These are phyloP conservation scores for Eospalax fontanierii DNA, from an alignment of 2,797 vertebrate genomes.

Conservation along the genomic window DNA sequence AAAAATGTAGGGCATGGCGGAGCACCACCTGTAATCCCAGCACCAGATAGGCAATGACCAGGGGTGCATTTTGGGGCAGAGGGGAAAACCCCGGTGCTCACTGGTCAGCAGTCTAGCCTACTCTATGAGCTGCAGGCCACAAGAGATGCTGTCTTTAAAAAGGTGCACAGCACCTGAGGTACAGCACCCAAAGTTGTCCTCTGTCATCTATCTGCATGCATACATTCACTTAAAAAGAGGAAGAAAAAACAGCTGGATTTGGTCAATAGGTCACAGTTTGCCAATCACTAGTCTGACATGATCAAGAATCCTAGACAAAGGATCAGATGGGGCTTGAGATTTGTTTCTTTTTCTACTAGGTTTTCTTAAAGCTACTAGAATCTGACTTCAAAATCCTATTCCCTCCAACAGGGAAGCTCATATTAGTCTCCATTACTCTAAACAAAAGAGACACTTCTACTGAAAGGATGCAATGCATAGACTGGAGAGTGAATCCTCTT, in stretches of 20 bases:
- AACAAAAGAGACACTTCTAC: conserved; percentile 16
- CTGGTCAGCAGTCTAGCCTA: not conserved
- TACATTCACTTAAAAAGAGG: not conserved
- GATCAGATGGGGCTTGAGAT: not conserved
- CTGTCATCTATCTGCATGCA: not conserved
- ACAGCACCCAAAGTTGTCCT: not conserved
- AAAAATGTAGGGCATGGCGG: not conserved
- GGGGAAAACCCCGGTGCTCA: not conserved
- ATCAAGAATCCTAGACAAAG: conserved; percentile 25
- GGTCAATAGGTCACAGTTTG: not conserved
- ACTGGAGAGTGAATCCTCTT: not conserved
- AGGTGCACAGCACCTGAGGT: not conserved
- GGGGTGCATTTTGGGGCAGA: too few species aligned
- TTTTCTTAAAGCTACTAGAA: conserved; percentile 57
- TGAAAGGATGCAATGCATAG: not conserved
- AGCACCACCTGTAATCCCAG: not conserved
- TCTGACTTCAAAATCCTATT: conserved; percentile 30
- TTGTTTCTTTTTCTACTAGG: conserved; percentile 13
- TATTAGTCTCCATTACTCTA: conserved; percentile 25
- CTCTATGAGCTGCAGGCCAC: not conserved
- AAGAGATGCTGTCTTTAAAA: not conserved
- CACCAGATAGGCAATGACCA: too few species aligned
- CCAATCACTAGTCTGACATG: not conserved
- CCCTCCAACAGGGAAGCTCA: conserved; percentile 35
- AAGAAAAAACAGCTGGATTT: not conserved